Conservation (phyloP, 2,113 vertebrate genomes). For the Neotoma lepida region DNA sequence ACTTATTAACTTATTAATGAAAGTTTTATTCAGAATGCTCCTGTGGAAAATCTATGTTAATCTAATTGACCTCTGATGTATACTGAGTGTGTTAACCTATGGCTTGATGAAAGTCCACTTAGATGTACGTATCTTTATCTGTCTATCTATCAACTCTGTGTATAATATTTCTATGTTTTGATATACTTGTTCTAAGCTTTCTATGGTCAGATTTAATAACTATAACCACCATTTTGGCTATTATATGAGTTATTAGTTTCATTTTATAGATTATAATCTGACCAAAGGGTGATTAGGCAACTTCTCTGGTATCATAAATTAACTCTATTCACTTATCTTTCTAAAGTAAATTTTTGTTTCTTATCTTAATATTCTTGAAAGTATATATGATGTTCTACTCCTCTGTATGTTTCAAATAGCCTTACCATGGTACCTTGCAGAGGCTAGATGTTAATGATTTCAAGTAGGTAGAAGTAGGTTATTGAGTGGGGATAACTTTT, state of each 20-base stretch:
- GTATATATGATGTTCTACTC: not conserved
- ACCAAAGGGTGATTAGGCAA: not conserved
- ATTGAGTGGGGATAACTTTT: not conserved
- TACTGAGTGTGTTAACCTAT: not conserved
- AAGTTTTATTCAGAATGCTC: not conserved
- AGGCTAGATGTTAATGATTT: not conserved
- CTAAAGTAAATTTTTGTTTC: not conserved
- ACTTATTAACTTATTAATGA: not conserved
- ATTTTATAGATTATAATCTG: not conserved
- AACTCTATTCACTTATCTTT: not conserved
- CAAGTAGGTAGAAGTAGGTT: not conserved
- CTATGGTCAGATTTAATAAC: not conserved
- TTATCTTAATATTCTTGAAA: not conserved
- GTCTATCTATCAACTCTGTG: not conserved
- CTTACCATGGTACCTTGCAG: not conserved
- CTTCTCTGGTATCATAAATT: not conserved
- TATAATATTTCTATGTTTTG: not conserved
- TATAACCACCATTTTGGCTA: not conserved
- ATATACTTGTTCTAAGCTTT: not conserved
- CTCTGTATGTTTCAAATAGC: not conserved
- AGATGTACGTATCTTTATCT: not conserved
- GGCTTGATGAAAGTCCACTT: not conserved
- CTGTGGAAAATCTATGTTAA: not conserved
- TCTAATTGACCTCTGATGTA: not conserved
- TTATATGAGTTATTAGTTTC: not conserved